Evolutionary conservation across 1,140 invertebrate genomes (phyloP).

Genomic region (Homarus americanus): DNA sequence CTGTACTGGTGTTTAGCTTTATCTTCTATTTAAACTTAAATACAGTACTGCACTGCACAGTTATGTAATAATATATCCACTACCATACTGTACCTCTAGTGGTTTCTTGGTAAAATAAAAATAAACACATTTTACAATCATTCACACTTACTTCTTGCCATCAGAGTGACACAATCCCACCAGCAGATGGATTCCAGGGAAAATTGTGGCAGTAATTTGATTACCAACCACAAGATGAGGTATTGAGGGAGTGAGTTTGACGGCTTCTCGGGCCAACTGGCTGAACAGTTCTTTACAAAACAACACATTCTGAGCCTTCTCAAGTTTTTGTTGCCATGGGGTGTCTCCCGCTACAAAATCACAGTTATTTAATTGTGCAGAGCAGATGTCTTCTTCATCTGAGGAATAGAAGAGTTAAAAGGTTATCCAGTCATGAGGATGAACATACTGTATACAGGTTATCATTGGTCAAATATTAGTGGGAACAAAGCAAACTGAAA

Average conservation of each 20-base stretch:
- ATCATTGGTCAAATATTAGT: no score
- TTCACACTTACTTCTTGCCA: constrained; percentile 59
- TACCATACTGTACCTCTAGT: no score
- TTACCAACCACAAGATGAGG: constrained; percentile 98
- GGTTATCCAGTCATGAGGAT: no score
- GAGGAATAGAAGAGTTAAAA: not conserved
- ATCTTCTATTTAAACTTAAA: no score
- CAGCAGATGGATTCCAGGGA: constrained; percentile 92
- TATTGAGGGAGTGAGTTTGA: constrained; percentile 93
- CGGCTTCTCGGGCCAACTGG: constrained; percentile 95
- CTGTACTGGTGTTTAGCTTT: no score
- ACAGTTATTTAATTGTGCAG: constrained; percentile 76
- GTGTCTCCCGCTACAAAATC: constrained; percentile 84
- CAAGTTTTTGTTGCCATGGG: constrained; percentile 96
- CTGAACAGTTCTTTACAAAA: constrained; percentile 99
- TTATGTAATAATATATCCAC: no score
- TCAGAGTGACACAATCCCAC: constrained; percentile 81
- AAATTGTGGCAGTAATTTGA: constrained; percentile 96
- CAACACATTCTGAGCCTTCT: constrained; percentile 97
- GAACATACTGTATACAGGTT: no score
- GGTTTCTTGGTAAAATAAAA: no score
- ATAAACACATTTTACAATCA: no score
- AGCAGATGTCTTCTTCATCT: constrained; percentile 72
- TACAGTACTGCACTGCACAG: no score
- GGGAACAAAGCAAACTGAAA: no score